Evolutionary conservation across 2,888 invertebrate genomes (phyloP).

Genomic region (Caenorhabditis sinica): DNA sequence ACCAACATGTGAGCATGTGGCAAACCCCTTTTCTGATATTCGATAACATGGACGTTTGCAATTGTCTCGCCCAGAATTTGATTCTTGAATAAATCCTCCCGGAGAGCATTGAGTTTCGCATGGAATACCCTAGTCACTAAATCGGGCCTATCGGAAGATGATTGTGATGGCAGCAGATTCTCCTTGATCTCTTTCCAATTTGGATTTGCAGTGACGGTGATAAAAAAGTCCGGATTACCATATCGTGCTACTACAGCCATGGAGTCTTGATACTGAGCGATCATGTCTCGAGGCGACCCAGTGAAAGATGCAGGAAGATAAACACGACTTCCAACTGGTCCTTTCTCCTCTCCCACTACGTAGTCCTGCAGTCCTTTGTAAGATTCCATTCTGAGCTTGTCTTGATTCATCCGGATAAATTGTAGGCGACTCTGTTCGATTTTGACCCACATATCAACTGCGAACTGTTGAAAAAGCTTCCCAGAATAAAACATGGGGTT

Average conservation of each 20-base stretch:
- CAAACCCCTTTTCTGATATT: slow-evolving; percentile 83
- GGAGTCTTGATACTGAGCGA: slow-evolving; percentile 58
- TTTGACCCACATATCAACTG: slow-evolving; percentile 84
- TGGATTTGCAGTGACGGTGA: slow-evolving; percentile 83
- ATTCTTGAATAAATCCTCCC: slow-evolving; percentile 55
- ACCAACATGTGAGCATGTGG: slow-evolving; percentile 80
- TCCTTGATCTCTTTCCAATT: slow-evolving; percentile 80
- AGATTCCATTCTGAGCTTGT: slow-evolving; percentile 76
- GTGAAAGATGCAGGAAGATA: slow-evolving; percentile 79
- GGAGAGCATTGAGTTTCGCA: slow-evolving; percentile 74
- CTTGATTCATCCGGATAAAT: slow-evolving; percentile 82
- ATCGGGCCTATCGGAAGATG: slow-evolving; percentile 77
- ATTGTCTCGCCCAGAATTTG: slow-evolving; percentile 72
- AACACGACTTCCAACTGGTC: slow-evolving; percentile 63
- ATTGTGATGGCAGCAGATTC: slow-evolving; percentile 64
- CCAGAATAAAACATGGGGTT: slow-evolving; percentile 37
- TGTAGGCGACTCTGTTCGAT: slow-evolving; percentile 82
- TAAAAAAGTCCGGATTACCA: slow-evolving; percentile 78
- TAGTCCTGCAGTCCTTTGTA: slow-evolving; percentile 68
- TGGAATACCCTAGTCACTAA: slow-evolving; percentile 77
- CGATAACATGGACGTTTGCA: slow-evolving; percentile 75
- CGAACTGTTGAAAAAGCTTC: slow-evolving; percentile 82
- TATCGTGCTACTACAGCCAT: slow-evolving; percentile 76
- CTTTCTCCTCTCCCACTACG: background rate
- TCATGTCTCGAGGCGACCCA: slow-evolving; percentile 84